Evolutionary conservation across 2,888 invertebrate genomes (phyloP), one percentile per base, ranked within the genome.

Genomic region (Argyra leucocephala): DNA sequence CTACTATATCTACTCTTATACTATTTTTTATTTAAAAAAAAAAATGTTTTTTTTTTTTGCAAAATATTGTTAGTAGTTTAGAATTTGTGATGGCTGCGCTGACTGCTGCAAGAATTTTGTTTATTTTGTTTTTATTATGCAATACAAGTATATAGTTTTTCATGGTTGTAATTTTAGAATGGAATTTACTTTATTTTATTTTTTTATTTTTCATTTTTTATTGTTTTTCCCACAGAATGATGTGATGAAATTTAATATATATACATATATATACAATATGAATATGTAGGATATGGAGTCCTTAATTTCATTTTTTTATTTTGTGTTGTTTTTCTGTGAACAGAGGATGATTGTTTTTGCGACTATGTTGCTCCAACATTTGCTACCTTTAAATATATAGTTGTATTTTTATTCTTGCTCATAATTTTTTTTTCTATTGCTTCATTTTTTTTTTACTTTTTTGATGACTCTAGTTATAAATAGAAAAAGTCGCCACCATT

Each of bases 401-500:
- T 48, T 9, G 18, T 48, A 1, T 48, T n/a, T 18, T 9, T 15
- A 5, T 15, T 15, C 18, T 48, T 48, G 15, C 15, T 48, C 15
- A 12, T 48, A 12, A 18, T 48, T 37, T 37, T 37, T 37, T 26
- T 26, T 26, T 6, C 26, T 26, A 26, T 6, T 31, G 31, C 9
- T 31, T 18, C n/a, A 15, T 18, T 48, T n/a, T 48, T 48, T 10
- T 48, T 48, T 48, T 48, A 18, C 18, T 48, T 48, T 48, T 48
- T 48, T 48, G 48, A 48, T 48, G 48, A 48, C 48, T 48, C 48
- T 15, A 48, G 48, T 48, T 48, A 15, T 48, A 48, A 48, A 48
- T 48, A 48, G 10, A 48, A 48, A 48, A 48, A 48, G 48, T 48
- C n/a, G n/a, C 48, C 48, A 48, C 48, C 48, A 48, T 48, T 48